Base-by-base conservation (phyloP, 2,888 invertebrate species). In the Halictus quadricinctus region DNA sequence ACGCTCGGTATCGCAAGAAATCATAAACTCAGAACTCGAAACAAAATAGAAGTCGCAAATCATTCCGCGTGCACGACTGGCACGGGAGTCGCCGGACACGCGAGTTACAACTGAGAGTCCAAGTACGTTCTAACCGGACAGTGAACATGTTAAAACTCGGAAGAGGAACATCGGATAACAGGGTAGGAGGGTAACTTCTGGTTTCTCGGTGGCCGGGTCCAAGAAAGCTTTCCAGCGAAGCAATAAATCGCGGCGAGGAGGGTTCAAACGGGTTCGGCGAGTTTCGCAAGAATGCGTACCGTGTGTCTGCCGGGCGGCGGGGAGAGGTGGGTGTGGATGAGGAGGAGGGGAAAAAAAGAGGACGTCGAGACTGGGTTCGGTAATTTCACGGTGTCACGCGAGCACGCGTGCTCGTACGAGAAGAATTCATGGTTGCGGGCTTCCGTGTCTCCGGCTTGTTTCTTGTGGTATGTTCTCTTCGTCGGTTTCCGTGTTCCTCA, bases 361-460 rank as follows among this genome's bases (percentile, higher is more conserved):
- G n/a, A 36, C 46, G 64, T 29, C 29, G 64, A 72, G 50, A 15
- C 60, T 54, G 50, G 72, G 70, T 82, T 81, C 73, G 80, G 79
- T 90, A 90, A 90, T 90, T 89, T 79, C 81, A 73, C 64, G 79
- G 69, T 50, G 75, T 66, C 89, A 89, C 89, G 89, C 88, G 83
- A 89, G 72, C 75, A 86, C 76, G 87, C 87, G 87, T 89, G 88
- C 74, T 66, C 76, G n/a, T 46, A 29, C 75, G 46, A 70, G 58
- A 21, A 66, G 74, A 79, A 82, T 85, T 82, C 84, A 64, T 72
- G 79, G 74, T 64, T 64, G 46, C 64, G 58, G 75, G 69, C 41
- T 81, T 82, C 77, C 72, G 69, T 72, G 72, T 78, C 66, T 50
- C 85, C 21, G 18, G 29, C 64, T 58, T 64, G 60, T 79, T 74